phyloP scores from a whole-genome alignment of 2,797 vertebrate genomes.

The Squalus acanthias region DNA sequence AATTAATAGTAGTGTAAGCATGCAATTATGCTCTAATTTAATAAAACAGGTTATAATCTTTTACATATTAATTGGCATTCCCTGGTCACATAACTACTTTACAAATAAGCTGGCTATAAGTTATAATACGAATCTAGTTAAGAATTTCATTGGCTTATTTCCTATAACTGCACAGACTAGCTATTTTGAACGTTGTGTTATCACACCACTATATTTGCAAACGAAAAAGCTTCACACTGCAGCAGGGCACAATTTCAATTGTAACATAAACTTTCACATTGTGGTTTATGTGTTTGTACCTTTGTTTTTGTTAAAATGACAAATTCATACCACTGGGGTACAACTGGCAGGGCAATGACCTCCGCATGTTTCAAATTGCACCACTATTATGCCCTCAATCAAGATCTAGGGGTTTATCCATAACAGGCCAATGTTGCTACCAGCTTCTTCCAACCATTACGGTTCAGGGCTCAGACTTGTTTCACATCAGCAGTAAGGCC shows the following conservation, averaged over 20 bases:
- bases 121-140: background rate
- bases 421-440: background rate
- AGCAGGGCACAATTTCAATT: background rate
- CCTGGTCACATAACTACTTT: background rate
- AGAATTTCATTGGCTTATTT: background rate
- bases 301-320: background rate
- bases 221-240: background rate
- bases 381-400: background rate
- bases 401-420: background rate
- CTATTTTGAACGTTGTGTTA: background rate
- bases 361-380: background rate
- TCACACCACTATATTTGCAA: background rate
- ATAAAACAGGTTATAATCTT: background rate
- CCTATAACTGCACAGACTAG: background rate
- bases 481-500: background rate
- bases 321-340: background rate
- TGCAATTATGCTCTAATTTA: background rate
- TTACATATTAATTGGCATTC: background rate
- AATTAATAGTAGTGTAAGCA: background rate
- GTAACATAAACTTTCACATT: background rate
- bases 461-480: background rate
- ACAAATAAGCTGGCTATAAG: background rate
- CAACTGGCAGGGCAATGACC: background rate
- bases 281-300: background rate
- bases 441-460: background rate